Evolutionary conservation across 2,888 invertebrate genomes (phyloP), one percentile per base, ranked within the genome.

Genomic region (Lamellibrachia columna): DNA sequence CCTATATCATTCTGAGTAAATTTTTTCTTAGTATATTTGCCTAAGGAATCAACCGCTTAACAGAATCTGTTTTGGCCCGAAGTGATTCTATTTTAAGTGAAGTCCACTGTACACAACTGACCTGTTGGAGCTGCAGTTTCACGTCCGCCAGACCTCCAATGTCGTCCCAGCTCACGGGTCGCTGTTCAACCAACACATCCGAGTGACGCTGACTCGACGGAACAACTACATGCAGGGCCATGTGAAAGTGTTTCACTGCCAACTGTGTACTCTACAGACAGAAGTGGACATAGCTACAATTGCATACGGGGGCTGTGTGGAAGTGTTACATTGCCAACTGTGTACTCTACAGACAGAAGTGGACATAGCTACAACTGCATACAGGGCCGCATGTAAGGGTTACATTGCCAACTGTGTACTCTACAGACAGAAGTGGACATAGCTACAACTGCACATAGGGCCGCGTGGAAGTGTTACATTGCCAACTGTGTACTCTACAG

Each of bases 91-190:
- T 40, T 40, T 40, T 40, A 40, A 40, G 40, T 40, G 40, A 40
- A 40, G 40, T 40, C 40, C 58, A 58, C 58, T 58, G 8, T n/a
- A 75, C 0, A 22, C 6, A 7, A 22, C 75, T 22, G 15, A 75
- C 75, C 90, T 93, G 94, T 7, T 60, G 75, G 53, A 99, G 97
- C 95, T 98, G 98, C 90, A 98, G 96, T 96, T 99, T 99, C 91
- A 99, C 97, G 60, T 98, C 97, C 55, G 97, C 97, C 96, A 98
- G 98, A 0, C 99, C 99, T 0, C 99, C 99, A 94, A 99, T 98
- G 95, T 99, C 99, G 0, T 97, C 96, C 99, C 99, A 99, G 94
- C 60, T 91, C 55, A 94, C 94, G 94, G 94, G 96, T 90, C 94
- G 94, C 96, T 94, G 97, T 95, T 92, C 97, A 1, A 95, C 94